These are phyloP conservation scores for Trichosurus vulpecula DNA, from an alignment of 2,797 vertebrate species.

Conservation along the genomic window DNA sequence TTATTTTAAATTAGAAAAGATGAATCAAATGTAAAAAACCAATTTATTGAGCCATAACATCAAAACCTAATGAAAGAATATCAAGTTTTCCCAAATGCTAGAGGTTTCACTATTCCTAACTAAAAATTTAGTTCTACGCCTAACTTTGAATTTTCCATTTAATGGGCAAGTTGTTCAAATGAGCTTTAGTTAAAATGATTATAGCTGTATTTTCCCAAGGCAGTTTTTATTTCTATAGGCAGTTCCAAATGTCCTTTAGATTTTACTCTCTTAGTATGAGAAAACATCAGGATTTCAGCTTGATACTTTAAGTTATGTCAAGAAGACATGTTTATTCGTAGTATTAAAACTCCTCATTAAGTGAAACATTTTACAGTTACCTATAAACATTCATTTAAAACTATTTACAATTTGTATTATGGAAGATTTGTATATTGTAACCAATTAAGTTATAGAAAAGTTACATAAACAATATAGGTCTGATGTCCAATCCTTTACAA, in stretches of 20 bases:
- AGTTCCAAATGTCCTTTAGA: constrained; percentile 19
- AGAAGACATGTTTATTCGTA: constrained; percentile 34
- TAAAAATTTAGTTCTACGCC: background rate
- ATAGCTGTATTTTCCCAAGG: constrained; percentile 35
- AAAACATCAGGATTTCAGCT: constrained; percentile 51
- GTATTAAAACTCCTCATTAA: constrained; percentile 44
- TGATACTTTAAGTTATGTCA: constrained; percentile 56
- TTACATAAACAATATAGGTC: constrained; percentile 60
- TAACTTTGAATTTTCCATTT: constrained; percentile 44
- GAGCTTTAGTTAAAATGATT: constrained; percentile 38
- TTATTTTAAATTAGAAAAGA: constrained; percentile 3
- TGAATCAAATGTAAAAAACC: background rate
- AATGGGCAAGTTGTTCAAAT: background rate
- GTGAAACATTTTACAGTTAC: constrained; percentile 50
- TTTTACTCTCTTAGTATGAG: constrained; percentile 38
- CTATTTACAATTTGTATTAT: constrained; percentile 50
- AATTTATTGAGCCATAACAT: background rate
- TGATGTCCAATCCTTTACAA: constrained; percentile 60
- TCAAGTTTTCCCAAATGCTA: background rate
- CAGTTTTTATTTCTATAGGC: constrained; percentile 43
- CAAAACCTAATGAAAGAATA: background rate
- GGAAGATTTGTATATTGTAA: constrained; percentile 47
- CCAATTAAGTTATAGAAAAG: constrained; percentile 44
- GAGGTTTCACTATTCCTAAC: background rate
- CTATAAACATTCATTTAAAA: constrained; percentile 63